Evolutionary conservation across 2,888 invertebrate genomes (phyloP), one percentile per base, ranked within the genome.

Genomic region (Seira musarum): DNA sequence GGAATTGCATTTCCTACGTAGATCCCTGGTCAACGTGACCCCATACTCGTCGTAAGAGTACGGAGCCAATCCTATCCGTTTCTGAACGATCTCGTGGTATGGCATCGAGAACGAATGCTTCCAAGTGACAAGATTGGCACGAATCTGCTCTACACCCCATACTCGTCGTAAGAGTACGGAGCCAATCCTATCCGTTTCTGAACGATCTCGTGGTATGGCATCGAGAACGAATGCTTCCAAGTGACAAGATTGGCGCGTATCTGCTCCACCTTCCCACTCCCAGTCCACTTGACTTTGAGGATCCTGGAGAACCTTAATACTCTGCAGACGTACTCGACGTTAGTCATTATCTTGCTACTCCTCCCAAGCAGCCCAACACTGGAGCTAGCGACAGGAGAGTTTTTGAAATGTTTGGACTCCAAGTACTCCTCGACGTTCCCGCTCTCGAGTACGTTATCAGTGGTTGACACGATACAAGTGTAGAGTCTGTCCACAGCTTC

Each of bases 1-100:
- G 2, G 13, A 8, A 61, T 46, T 49, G 24, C n/a, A n/a, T n/a
- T n/a, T n/a, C n/a, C n/a, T n/a, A n/a, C n/a, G n/a, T 35, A 35
- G 15, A 25, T 65, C 30, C 0, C 70, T 40, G 1, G 25, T 22
- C 0, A 80, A 15, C 13, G 75, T 80, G 2, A 75, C 30, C 13
- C 80, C 80, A 17, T 70, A 80, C 2, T 30, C 71, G 40, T 80
- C 61, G 1, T 30, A 21, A 0, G 74, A 30, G n/a, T 60, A 80
- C 5, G 65, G 24, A 1, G 46, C 5, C 2, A 80, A 40, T 1
- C 61, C 30, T 2, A 57, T n/a, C 21, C 46, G 60, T 17, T 30
- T 75, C 17, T 80, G 80, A 15, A 80, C 80, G 13, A 80, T 22
- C 66, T 80, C 70, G 3, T 67, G 49, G 40, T 71, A 67, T 19